These are phyloP conservation scores for Patella caerulea DNA, from an alignment of 2,888 invertebrate species.

Conservation along the genomic window DNA sequence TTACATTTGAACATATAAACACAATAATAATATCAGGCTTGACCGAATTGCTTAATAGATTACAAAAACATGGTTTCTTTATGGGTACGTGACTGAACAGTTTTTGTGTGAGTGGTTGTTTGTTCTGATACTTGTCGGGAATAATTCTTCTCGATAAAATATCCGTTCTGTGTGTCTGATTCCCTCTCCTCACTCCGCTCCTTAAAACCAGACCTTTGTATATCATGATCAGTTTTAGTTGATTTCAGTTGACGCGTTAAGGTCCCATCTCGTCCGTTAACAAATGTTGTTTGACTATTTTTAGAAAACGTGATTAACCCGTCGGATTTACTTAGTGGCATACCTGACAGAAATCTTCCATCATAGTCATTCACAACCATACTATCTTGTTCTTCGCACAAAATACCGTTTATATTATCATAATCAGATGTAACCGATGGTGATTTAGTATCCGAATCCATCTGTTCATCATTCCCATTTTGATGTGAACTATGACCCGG, in stretches of 20 bases:
- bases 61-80: slow-evolving; percentile 34
- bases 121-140: slow-evolving; percentile 33
- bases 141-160: slow-evolving; percentile 26
- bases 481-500: neutral
- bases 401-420: slow-evolving; percentile 55
- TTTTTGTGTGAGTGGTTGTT: slow-evolving; percentile 31
- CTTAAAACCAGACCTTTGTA: slow-evolving; percentile 27
- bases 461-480: slow-evolving; percentile 26
- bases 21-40: no score
- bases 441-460: slow-evolving; percentile 40
- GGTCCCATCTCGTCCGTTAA: slow-evolving; percentile 36
- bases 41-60: neutral
- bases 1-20: no score
- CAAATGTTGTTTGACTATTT: slow-evolving; percentile 35
- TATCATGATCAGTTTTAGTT: slow-evolving; percentile 38
- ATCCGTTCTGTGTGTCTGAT: slow-evolving; percentile 31
- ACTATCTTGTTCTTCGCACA: slow-evolving; percentile 12
- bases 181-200: slow-evolving; percentile 31
- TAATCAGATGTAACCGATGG: slow-evolving; percentile 60
- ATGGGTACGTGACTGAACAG: slow-evolving; percentile 32
- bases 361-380: slow-evolving; percentile 29
- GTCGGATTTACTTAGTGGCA: slow-evolving; percentile 48
- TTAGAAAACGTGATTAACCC: slow-evolving; percentile 36
- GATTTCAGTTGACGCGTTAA: slow-evolving; percentile 34
- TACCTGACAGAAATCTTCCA: slow-evolving; percentile 30